Conservation (phyloP, 2,113 vertebrate species). For the Grus americana region DNA sequence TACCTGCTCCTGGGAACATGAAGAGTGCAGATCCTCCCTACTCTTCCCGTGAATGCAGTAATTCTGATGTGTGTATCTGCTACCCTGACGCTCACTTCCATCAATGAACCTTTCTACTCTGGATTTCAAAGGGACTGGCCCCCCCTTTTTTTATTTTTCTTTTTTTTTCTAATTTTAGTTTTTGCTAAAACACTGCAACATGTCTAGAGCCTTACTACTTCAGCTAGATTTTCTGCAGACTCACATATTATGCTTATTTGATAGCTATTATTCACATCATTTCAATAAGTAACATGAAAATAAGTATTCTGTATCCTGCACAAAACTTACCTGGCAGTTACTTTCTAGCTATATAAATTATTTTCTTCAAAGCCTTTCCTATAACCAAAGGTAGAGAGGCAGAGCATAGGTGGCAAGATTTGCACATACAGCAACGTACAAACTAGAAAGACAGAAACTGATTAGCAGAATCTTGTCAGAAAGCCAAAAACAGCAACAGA, state of each 20-base stretch:
- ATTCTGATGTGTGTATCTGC: not conserved
- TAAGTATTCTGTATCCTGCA: not conserved
- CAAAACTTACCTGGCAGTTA: not conserved
- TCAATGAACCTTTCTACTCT: not conserved
- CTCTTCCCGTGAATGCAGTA: not conserved
- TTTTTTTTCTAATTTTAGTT: not conserved
- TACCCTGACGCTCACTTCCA: not conserved
- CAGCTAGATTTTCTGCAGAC: not conserved
- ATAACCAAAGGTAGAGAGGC: not conserved
- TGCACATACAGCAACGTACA: not conserved
- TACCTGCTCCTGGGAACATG: not conserved
- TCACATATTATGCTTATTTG: not conserved
- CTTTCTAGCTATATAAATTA: not conserved
- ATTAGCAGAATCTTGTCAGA: conserved; percentile 60
- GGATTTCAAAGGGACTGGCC: not conserved
- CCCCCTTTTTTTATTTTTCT: not conserved
- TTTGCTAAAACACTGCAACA: not conserved
- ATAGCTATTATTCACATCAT: not conserved
- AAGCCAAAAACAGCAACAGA: conserved; percentile 45
- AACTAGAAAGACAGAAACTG: conserved; percentile 12
- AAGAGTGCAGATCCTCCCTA: not conserved
- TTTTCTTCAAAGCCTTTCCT: not conserved
- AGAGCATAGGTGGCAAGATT: conserved; percentile 1
- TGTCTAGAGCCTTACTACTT: not conserved
- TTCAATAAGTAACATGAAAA: not conserved